Percentiles rank a stretch among this genome's conserved stretches.
These are phyloP conservation scores for Pristionchus mayeri DNA, from an alignment of 2,888 invertebrate genomes.

Conservation along the genomic window DNA sequence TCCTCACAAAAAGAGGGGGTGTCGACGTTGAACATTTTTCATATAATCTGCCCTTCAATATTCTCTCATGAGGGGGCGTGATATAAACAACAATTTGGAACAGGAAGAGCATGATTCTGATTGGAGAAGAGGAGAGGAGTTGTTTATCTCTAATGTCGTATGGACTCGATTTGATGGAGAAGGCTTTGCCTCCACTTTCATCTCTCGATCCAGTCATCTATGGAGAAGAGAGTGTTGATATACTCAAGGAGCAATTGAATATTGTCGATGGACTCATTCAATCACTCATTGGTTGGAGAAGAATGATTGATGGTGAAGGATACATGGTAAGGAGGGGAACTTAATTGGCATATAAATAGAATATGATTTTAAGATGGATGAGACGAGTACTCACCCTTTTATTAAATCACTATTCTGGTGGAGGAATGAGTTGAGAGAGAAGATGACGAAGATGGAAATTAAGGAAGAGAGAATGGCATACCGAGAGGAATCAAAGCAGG, in stretches of 20 bases:
- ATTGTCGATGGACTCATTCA: background rate
- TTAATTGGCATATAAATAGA: background rate
- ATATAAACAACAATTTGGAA: too few species aligned
- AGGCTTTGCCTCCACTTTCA: constrained; percentile 9
- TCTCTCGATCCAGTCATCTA: constrained; percentile 41
- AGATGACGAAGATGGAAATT: background rate
- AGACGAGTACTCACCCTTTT: constrained; percentile 17
- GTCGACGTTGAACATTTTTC: too few species aligned
- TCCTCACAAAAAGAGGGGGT: too few species aligned
- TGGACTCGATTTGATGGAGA: background rate
- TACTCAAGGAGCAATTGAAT: constrained; percentile 10
- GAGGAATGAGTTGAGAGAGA: background rate
- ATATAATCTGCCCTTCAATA: too few species aligned
- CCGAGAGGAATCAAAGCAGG: background rate
- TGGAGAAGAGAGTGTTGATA: background rate
- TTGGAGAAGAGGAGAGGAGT: background rate
- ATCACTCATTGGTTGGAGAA: background rate
- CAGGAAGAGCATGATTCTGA: background rate
- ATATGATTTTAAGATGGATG: background rate
- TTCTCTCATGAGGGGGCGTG: too few species aligned
- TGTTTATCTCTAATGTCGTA: background rate
- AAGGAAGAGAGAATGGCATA: background rate
- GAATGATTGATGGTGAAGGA: background rate
- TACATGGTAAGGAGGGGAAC: background rate
- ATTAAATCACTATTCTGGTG: background rate